Base-by-base conservation (phyloP, 1,140 invertebrate species). In the Anastrepha obliqua region DNA sequence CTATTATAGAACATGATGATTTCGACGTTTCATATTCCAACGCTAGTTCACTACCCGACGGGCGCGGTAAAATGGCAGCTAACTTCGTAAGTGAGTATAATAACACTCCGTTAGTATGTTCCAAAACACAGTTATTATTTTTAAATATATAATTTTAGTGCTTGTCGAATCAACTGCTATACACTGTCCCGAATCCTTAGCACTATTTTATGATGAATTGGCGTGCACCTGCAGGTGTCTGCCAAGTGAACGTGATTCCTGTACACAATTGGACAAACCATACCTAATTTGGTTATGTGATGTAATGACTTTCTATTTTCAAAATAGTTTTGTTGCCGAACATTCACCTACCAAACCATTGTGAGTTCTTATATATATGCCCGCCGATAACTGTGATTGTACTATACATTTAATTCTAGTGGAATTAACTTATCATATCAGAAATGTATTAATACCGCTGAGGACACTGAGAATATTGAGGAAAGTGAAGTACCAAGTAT, bases 151-250 rank as follows among this genome's bases (percentile, higher is more conserved):
- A 44, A 1, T 55, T 81, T 17, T 90, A 92, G 93, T 91, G 59
- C 90, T 93, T 59, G 91, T 92, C 0, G 90, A 91, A 62, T 91
- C 90, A 42, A 90, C 92, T 11, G 90, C 91, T 58, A 87, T 88
- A 9, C 89, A 89, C 65, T 92, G 89, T 86, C 93, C 95, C 2
- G 94, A 95, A 88, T 94, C 94, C 81, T 93, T 95, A 89, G 95
- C 95, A 29, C 93, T 97, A 29, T 97, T 96, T 90, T 97, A 96
- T 91, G 97, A 97, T 93, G 95, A 97, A 91, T 91, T 97, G 47
- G 94, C 95, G 15, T 93, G 94, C 87, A 93, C 97, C 70, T 93
- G 96, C 85, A 91, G 91, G 47, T 90, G 93, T 89, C 91, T 91
- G 89, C 87, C 87, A 44, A 39, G 86, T 64, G 88, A 88, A 78